phyloP scores from a whole-genome alignment of 2,797 vertebrate genomes.

The Amblyopsis hoosieri region DNA sequence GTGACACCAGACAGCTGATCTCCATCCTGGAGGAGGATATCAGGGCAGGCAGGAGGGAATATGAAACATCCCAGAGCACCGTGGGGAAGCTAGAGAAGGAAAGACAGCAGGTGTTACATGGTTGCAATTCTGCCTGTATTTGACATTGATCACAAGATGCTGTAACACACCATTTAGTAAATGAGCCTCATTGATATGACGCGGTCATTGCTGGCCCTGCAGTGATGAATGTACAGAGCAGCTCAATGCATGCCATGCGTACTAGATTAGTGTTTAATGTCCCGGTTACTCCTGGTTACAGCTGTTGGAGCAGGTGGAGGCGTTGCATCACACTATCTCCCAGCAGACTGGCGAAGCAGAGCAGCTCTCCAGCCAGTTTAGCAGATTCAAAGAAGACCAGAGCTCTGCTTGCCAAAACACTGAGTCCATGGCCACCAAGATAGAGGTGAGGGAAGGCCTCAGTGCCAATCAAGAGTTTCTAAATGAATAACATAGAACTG shows the following conservation, averaged over 20 bases:
- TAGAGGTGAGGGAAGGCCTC: slow-evolving; percentile 62
- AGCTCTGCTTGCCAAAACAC: slow-evolving; percentile 67
- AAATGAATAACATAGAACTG: neutral
- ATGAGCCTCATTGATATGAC: too few species aligned
- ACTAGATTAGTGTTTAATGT: neutral
- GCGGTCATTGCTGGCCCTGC: too few species aligned
- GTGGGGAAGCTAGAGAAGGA: slow-evolving; percentile 66
- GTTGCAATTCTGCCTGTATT: neutral
- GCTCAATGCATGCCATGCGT: too few species aligned
- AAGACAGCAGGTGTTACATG: slow-evolving; percentile 60
- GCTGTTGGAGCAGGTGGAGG: slow-evolving; percentile 72
- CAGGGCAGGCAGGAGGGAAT: slow-evolving; percentile 66
- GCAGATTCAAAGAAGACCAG: slow-evolving; percentile 75
- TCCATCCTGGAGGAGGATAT: slow-evolving; percentile 80
- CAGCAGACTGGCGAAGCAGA: slow-evolving; percentile 64
- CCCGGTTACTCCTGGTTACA: neutral
- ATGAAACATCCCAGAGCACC: slow-evolving; percentile 65
- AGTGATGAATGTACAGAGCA: too few species aligned
- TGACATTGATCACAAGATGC: too few species aligned
- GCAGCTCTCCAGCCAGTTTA: slow-evolving; percentile 72
- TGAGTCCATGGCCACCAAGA: slow-evolving; percentile 76
- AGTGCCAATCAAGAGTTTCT: neutral
- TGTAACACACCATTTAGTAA: too few species aligned
- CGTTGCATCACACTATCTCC: slow-evolving; percentile 64
- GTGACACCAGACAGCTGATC: slow-evolving; percentile 70